Conservation (phyloP, 2,888 invertebrate species). For the Apamea epomidion region DNA sequence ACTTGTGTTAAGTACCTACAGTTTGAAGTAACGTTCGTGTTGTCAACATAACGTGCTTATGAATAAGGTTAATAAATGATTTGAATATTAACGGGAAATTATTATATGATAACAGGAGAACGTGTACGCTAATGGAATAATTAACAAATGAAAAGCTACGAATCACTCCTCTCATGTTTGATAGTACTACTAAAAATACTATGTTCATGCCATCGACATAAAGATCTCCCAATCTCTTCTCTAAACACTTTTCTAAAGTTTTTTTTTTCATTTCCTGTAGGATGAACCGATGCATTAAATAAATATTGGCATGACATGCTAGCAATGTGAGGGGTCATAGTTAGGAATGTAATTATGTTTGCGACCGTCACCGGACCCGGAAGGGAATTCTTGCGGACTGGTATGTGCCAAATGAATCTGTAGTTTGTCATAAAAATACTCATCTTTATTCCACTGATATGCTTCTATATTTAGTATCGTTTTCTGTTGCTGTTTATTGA, state of each 20-base stretch:
- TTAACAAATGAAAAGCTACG: neutral
- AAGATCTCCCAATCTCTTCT: neutral
- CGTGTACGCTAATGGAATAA: neutral
- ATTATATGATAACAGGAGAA: neutral
- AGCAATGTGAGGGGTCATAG: constrained; percentile 30
- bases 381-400: constrained; percentile 49
- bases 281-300: constrained; percentile 23
- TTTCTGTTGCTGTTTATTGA: neutral
- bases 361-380: constrained; percentile 31
- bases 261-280: neutral
- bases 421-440: constrained; percentile 46
- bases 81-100: neutral
- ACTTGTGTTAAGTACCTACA: constrained; percentile 20
- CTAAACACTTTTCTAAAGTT: neutral
- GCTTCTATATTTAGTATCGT: neutral
- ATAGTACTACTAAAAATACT: neutral
- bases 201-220: neutral
- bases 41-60: constrained; percentile 11
- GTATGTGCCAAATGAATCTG: constrained; percentile 54
- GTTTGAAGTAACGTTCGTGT: constrained; percentile 21
- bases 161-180: neutral
- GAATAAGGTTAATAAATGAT: constrained; percentile 3
- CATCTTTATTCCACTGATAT: constrained; percentile 17
- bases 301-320: constrained; percentile 40
- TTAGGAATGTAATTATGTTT: constrained; percentile 62